Evolutionary conservation across 2,113 vertebrate species (phyloP), one percentile per base, ranked within the genome.

Genomic region (Pollachius pollachius): DNA sequence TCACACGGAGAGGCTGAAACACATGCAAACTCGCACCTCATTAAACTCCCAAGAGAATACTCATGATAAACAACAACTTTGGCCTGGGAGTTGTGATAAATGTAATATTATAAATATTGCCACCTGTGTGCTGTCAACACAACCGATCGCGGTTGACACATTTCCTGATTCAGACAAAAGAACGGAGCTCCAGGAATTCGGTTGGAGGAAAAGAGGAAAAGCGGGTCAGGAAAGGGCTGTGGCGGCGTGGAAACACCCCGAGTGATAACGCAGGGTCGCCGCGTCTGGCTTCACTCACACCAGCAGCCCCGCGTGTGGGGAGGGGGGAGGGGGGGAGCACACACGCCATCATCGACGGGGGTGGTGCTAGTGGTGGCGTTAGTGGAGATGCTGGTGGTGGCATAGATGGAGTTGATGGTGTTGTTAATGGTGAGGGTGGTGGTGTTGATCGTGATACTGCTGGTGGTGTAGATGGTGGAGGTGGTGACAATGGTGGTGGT

Each of bases 271-370:
- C 75, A 48, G 78, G 79, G 85, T 84, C 76, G 83, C 86, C 82
- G 73, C 64, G 87, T 89, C 90, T 92, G 90, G 89, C 85, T 90
- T 88, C 70, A 81, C 81, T 90, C 86, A 48, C 41, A 9, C 8
- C 41, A 13, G 8, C 12, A 13, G 41, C 12, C 30, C 30, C 6
- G 30, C 4, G 30, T 5, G 30, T 34, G 4, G 30, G 30, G 4
- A 4, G 30, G 27, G 2, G 2, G 27, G 27, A 2, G 4, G 30
- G 30, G 30, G 4, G 30, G 30, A 34, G 30, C 30, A 34, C 30
- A 34, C 30, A 34, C 30, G 3, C 30, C 23, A 23, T 23, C 23
- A 23, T 23, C 23, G 23, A 23, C 23, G 23, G 23, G 23, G 37
- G 37, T 41, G 37, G 37, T 41, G 37, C 6, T 41, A 11, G 37